Evolutionary conservation across 2,888 invertebrate species (phyloP).

Genomic region (Tupiocoris notatus): DNA sequence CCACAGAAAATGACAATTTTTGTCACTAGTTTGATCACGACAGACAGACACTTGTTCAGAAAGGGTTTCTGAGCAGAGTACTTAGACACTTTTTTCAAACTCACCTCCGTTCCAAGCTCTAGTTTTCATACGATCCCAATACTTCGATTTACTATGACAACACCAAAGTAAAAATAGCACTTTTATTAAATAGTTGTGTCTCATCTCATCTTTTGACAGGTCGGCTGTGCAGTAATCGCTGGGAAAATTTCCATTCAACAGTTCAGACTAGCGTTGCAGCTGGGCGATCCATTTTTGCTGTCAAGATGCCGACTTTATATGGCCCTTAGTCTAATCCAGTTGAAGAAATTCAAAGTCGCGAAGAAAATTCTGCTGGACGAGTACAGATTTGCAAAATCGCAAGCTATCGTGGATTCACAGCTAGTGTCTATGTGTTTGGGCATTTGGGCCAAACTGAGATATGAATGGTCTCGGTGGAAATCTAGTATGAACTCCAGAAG

Average conservation of each 20-base stretch:
- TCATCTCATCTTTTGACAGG: background rate
- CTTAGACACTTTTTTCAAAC: too few species aligned
- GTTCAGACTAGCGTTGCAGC: slow-evolving; percentile 71
- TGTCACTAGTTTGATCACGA: too few species aligned
- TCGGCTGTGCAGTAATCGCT: slow-evolving; percentile 76
- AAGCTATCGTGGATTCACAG: slow-evolving; percentile 59
- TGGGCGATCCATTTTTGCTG: slow-evolving; percentile 78
- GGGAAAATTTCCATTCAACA: slow-evolving; percentile 84
- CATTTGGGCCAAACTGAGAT: slow-evolving; percentile 79
- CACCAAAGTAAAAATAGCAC: too few species aligned
- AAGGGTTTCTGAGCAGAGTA: too few species aligned
- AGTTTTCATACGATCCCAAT: too few species aligned
- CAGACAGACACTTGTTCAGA: too few species aligned
- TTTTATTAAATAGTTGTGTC: too few species aligned
- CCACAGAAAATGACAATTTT: too few species aligned
- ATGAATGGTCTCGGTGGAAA: slow-evolving; percentile 53
- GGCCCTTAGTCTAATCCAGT: slow-evolving; percentile 84
- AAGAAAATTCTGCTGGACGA: slow-evolving; percentile 62
- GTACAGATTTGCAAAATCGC: slow-evolving; percentile 56
- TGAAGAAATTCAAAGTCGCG: slow-evolving; percentile 65
- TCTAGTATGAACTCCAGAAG: background rate
- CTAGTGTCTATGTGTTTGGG: slow-evolving; percentile 80
- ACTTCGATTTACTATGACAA: too few species aligned
- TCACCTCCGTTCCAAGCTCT: too few species aligned
- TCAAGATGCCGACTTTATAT: slow-evolving; percentile 83